Conservation (phyloP, 2,113 vertebrate genomes). For the Pseudorhombus dupliciocellatus region DNA sequence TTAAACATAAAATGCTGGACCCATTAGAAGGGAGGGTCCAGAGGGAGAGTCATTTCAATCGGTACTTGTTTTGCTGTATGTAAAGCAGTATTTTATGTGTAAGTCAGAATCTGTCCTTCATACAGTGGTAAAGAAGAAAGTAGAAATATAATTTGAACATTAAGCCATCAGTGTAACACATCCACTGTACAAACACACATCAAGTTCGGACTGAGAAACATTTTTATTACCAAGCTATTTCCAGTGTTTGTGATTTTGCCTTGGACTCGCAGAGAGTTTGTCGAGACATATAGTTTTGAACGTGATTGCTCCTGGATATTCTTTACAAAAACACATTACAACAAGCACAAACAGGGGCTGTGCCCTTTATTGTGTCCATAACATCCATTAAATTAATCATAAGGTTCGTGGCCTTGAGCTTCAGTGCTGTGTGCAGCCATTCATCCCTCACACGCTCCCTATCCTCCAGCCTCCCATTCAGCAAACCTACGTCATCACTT, state of each 20-base stretch:
- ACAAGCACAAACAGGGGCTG: background rate
- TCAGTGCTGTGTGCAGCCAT: background rate
- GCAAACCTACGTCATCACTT: conserved; percentile 1
- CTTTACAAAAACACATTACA: background rate
- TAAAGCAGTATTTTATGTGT: background rate
- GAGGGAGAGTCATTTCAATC: conserved; percentile 3
- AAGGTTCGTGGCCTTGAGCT: background rate
- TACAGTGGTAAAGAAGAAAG: background rate
- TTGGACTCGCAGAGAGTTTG: too few relatives aligned
- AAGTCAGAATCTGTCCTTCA: background rate
- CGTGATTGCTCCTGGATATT: background rate
- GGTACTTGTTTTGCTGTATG: background rate
- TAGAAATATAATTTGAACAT: background rate
- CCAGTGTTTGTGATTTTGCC: too few relatives aligned
- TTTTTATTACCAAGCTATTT: background rate
- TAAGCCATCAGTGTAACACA: background rate
- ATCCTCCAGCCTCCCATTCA: background rate
- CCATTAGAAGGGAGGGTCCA: background rate
- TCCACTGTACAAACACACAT: background rate
- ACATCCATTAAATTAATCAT: background rate
- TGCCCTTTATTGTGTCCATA: background rate
- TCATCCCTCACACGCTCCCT: conserved; percentile 9
- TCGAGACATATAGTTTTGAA: background rate
- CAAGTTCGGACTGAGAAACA: background rate
- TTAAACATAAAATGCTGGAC: conserved; percentile 14